phyloP scores from a whole-genome alignment of 2,888 invertebrate genomes.

The Pilophorus perplexus region DNA sequence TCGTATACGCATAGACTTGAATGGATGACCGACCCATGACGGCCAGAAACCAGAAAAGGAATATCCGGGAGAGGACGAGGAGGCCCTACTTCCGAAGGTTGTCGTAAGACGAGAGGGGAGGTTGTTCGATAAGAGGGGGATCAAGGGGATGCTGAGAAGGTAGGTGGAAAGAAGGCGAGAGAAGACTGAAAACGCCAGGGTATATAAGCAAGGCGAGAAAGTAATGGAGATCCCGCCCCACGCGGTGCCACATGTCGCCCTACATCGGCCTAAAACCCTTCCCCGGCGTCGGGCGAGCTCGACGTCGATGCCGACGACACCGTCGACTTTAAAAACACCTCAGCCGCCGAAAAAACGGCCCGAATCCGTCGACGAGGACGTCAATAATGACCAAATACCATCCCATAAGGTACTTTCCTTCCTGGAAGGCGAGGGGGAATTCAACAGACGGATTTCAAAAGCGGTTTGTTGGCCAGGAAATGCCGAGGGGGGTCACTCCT shows the following conservation, averaged over 20 bases:
- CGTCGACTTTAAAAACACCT: too few relatives aligned
- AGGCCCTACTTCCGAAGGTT: slow-evolving; percentile 9
- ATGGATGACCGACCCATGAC: too few relatives aligned
- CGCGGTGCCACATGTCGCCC: slow-evolving; percentile 36
- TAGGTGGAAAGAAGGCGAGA: not conserved
- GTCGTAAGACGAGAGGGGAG: not conserved
- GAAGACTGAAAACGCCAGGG: slow-evolving; percentile 19
- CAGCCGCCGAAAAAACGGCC: slow-evolving; percentile 11
- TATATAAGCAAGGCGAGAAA: slow-evolving; percentile 33
- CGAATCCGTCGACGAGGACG: not conserved
- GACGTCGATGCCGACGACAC: too few relatives aligned
- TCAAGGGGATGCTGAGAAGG: slow-evolving; percentile 5
- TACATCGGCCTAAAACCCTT: not conserved
- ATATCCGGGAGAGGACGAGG: slow-evolving; percentile 15
- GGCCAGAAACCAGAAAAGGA: too few relatives aligned
- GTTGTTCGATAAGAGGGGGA: slow-evolving; percentile 1
- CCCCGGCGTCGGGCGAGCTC: too few relatives aligned
- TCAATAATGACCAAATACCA: slow-evolving; percentile 3
- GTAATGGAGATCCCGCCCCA: slow-evolving; percentile 37
- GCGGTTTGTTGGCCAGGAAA: slow-evolving; percentile 29
- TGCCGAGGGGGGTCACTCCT: slow-evolving; percentile 24
- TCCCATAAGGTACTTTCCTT: slow-evolving; percentile 28
- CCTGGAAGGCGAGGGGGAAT: too few relatives aligned
- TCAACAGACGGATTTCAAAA: slow-evolving; percentile 37
- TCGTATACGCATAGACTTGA: too few relatives aligned